These are phyloP conservation scores for Ceratothoa steindachneri DNA, from an alignment of 2,888 invertebrate species.

Conservation along the genomic window DNA sequence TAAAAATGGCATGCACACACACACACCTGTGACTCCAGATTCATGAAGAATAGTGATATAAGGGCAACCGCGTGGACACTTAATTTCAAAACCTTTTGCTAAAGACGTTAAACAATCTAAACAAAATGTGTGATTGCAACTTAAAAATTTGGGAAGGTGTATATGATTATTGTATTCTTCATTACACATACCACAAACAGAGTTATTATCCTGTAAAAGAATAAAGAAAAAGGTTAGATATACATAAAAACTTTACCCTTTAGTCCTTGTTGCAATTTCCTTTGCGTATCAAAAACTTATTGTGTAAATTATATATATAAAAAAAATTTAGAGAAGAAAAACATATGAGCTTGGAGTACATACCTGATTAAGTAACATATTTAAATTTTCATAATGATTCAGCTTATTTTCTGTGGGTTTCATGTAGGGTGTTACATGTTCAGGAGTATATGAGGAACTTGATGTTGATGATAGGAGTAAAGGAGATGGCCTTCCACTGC, in stretches of 20 bases:
- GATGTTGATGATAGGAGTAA: neutral
- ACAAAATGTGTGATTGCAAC: conserved; percentile 43
- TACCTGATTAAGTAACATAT: neutral
- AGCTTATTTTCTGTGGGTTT: neutral
- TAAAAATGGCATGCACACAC: no score
- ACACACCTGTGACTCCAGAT: conserved; percentile 34
- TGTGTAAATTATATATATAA: no score
- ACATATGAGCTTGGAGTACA: no score
- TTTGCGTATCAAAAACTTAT: no score
- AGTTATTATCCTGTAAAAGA: neutral
- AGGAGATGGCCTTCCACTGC: conserved; percentile 2
- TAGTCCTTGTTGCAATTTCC: no score
- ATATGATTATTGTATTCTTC: conserved; percentile 26
- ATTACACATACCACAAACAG: conserved; percentile 26
- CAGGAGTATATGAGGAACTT: conserved; percentile 4
- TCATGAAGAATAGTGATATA: conserved; percentile 38
- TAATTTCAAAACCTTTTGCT: conserved; percentile 24
- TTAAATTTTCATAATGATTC: neutral
- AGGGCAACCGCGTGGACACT: conserved; percentile 35
- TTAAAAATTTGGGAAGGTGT: conserved; percentile 38
- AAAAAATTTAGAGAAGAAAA: no score
- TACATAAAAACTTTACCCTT: no score
- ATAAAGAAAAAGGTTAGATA: no score
- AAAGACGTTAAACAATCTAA: conserved; percentile 30
- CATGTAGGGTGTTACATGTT: neutral